Percentiles rank a stretch among this genome's conserved stretches.
phyloP scores from a whole-genome alignment of 2,113 vertebrate species.

The Tychaedon coryphoeus region DNA sequence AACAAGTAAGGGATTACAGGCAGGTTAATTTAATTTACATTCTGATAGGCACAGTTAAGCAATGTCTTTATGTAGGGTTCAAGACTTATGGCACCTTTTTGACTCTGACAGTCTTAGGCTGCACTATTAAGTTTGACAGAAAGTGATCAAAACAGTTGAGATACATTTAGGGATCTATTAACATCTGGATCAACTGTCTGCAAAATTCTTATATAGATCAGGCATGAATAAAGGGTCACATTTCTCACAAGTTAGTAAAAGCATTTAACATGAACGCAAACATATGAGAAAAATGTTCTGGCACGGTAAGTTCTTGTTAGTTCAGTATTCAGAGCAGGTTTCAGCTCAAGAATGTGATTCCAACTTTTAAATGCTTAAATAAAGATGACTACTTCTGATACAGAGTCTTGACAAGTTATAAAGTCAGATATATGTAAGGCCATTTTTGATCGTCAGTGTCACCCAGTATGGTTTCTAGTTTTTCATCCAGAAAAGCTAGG shows the following conservation, averaged over 20 bases:
- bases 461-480: neutral
- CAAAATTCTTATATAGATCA: neutral
- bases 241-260: neutral
- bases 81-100: neutral
- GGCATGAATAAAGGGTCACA: neutral
- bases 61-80: neutral
- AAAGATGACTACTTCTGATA: neutral
- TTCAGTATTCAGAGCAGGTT: neutral
- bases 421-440: neutral
- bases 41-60: neutral
- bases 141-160: neutral
- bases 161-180: neutral
- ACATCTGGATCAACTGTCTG: neutral
- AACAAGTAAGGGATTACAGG: neutral
- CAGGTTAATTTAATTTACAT: neutral
- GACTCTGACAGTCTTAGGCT: neutral
- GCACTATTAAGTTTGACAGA: neutral
- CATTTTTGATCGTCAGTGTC: neutral
- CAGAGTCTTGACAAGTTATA: neutral
- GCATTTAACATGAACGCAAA: neutral
- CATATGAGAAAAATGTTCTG: neutral
- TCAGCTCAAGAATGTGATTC: neutral
- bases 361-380: neutral
- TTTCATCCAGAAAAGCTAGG: neutral
- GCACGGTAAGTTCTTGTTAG: neutral